Percentiles rank a stretch among this genome's conserved stretches.
phyloP scores from a whole-genome alignment of 35 echinoderm and acorn worm species.

The Apostichopus japonicus region DNA sequence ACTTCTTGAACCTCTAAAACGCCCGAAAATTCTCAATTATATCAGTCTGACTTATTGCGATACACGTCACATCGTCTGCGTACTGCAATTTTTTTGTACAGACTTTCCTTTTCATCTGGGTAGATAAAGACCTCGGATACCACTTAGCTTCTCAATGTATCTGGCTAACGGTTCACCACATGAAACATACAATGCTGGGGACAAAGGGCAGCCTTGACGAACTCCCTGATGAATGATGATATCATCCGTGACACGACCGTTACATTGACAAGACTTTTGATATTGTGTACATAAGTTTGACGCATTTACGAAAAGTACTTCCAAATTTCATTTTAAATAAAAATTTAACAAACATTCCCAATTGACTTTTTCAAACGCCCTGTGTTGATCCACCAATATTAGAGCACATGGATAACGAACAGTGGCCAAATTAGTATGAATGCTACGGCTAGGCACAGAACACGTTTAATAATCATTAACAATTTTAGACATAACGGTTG shows the following conservation, averaged over 20 bases:
- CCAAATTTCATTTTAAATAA: slow-evolving; percentile 35
- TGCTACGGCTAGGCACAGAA: neutral
- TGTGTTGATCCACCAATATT: slow-evolving; percentile 42
- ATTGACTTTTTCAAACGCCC: slow-evolving; percentile 42
- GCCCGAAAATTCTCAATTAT: neutral
- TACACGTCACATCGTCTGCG: slow-evolving; percentile 53
- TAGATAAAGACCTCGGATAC: neutral
- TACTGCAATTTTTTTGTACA: slow-evolving; percentile 29
- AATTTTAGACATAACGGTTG: neutral
- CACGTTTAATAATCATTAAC: slow-evolving; percentile 17
- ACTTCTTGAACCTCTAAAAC: neutral
- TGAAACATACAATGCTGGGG: slow-evolving; percentile 30
- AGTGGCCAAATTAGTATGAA: neutral
- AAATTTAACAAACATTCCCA: slow-evolving; percentile 7
- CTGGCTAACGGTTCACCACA: slow-evolving; percentile 21
- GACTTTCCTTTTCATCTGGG: neutral
- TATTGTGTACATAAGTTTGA: slow-evolving; percentile 33
- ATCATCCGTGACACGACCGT: slow-evolving; percentile 28
- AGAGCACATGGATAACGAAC: neutral
- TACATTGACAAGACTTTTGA: slow-evolving; percentile 1
- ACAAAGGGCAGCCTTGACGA: slow-evolving; percentile 39
- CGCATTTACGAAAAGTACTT: slow-evolving; percentile 36
- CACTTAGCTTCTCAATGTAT: neutral
- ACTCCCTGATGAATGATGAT: slow-evolving; percentile 10
- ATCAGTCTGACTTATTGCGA: neutral